Evolutionary conservation across 2,888 invertebrate species (phyloP), one percentile per base, ranked within the genome.

Genomic region (Pristionchus mayeri): DNA sequence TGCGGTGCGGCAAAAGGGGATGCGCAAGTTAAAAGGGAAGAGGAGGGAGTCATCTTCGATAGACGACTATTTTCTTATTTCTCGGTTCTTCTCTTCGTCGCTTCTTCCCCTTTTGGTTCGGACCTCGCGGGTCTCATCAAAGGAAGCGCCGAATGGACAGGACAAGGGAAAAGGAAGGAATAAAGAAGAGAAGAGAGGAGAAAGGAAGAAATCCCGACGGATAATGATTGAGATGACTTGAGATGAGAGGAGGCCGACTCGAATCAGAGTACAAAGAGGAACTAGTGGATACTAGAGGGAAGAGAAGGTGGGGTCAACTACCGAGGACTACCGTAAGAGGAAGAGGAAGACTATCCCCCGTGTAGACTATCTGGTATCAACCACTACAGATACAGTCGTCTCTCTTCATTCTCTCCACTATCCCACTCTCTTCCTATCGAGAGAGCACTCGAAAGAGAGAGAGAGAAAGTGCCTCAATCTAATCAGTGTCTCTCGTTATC

Each of bases 171-270:
- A 37, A 67, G n/a, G n/a, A n/a, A n/a, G n/a, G n/a, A n/a, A n/a
- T n/a, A n/a, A n/a, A n/a, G n/a, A n/a, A n/a, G n/a, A n/a, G 67
- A 67, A 57, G 57, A 57, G 57, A 57, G 24, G 27, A 27, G 34
- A 54, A 27, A 52, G 52, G 27, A n/a, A 37, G 34, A 67, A 67
- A 67, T 67, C 34, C 67, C 67, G 67, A 67, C 67, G 67, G 67
- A 67, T 67, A 67, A 67, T 67, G 67, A 67, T 67, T 37, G 67
- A 67, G 67, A 67, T 67, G 67, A 67, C 34, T 34, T 6, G 67
- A 67, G 67, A 67, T 60, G 67, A 67, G 63, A 67, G 63, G 34
- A n/a, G n/a, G 67, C 24, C 3, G 27, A 60, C 24, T 3, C 57
- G 27, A 27, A 54, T 13, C 13, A 30, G 16, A 60, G 57, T 24